Evolutionary conservation across 2,797 vertebrate species (phyloP), one percentile per base, ranked within the genome.

Genomic region (Amazona finschi): DNA sequence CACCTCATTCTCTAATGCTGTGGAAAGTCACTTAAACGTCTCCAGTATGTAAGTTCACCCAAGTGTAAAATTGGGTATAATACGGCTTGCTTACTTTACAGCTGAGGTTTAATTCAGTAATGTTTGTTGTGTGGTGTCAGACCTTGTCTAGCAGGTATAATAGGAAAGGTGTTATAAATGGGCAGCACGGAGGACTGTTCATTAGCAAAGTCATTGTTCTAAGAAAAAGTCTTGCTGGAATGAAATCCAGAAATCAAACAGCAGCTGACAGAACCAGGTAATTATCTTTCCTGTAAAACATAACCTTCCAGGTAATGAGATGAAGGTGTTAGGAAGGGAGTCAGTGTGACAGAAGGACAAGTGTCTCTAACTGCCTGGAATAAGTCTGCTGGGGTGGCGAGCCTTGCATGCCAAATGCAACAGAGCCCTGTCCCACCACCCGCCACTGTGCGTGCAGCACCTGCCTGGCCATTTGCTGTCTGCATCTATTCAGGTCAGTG

Each of bases 71-170:
- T 81, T 92, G 16, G 43, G 58, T 92, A 72, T 69, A 94, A 95
- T 89, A 92, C 81, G 89, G n/a, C 79, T 94, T 94, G 87, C 91
- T 95, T 93, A 86, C 80, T 94, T 81, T 92, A 91, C 73, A 70
- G 85, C 91, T 65, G 27, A 75, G 67, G 49, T 94, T 95, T 94
- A 91, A 91, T 91, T 86, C 86, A 55, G 36, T n/a, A 27, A 24
- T 76, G 87, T 95, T 92, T 93, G 90, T 73, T 85, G 90, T 79
- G 92, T 1, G 19, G 79, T 86, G 85, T 89, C 93, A 94, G 89
- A 49, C 61, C 62, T 72, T 0, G 36, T 86, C 88, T 65, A 44
- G 92, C 79, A 78, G 47, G 16, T 85, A 8, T 49, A 89, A 90
- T 30, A 52, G 80, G 77, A 6, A 64, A 75, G 83, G 77, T 87